Conservation (phyloP, 1,140 invertebrate genomes). For the Triops cancriformis region DNA sequence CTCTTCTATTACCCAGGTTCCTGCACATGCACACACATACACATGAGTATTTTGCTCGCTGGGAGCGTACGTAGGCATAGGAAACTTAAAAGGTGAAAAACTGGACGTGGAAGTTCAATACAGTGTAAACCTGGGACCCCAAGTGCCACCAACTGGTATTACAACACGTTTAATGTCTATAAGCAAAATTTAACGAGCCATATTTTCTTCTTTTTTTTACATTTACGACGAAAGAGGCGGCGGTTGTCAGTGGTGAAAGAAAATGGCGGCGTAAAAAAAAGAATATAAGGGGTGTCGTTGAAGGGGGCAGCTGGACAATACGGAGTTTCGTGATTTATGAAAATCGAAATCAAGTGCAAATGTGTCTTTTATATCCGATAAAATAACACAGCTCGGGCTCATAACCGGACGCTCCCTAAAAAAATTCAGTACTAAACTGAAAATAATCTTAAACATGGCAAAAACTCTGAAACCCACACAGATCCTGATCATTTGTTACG, state of each 20-base stretch:
- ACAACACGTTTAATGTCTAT: neutral
- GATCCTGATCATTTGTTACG: too few relatives aligned
- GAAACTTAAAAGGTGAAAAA: neutral
- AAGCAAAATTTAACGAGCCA: neutral
- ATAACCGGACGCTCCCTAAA: too few relatives aligned
- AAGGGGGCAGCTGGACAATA: conserved; percentile 6
- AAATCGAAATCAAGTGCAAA: conserved; percentile 6
- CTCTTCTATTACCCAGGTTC: conserved; percentile 3
- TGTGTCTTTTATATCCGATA: neutral
- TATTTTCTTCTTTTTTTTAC: neutral
- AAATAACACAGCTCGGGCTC: neutral
- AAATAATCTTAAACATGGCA: too few relatives aligned
- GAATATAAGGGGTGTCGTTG: neutral
- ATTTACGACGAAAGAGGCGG: neutral
- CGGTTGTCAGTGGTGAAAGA: neutral
- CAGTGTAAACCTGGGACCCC: neutral
- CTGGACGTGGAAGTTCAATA: neutral
- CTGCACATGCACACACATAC: neutral
- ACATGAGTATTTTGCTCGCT: neutral
- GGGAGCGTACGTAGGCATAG: neutral
- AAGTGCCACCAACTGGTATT: too few relatives aligned
- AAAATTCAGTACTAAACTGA: too few relatives aligned
- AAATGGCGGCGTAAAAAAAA: conserved; percentile 16
- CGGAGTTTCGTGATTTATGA: neutral
- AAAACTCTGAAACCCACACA: too few relatives aligned